Evolutionary conservation across 2,888 invertebrate genomes (phyloP).

Genomic region (Machimus atricapillus): DNA sequence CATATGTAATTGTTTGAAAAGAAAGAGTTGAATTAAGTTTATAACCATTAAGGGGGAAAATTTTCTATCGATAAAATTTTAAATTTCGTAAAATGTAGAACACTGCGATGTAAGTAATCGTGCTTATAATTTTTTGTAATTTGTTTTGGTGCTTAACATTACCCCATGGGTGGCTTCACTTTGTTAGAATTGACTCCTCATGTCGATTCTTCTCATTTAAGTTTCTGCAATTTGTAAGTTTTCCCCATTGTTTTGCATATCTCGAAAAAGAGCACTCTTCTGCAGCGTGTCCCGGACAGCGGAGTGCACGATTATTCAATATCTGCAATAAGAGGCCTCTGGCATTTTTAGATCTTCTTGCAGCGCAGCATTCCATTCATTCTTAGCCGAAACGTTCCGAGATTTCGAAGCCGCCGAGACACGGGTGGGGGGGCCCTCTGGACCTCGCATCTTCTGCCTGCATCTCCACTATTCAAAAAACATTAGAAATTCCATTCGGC

Average conservation of each 20-base stretch:
- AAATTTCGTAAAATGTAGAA: no score
- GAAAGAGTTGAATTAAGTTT: no score
- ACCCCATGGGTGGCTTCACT: neutral
- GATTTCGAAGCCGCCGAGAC: neutral
- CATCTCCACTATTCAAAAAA: neutral
- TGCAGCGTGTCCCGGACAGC: neutral
- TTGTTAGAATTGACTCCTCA: no score
- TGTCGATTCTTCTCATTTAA: neutral
- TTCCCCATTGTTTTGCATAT: neutral
- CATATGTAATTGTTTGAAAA: no score
- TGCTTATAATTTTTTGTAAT: no score
- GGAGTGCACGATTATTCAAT: neutral
- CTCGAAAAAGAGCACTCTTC: neutral
- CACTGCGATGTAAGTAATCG: no score
- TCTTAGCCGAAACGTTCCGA: neutral
- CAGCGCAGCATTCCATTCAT: neutral
- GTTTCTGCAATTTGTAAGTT: neutral
- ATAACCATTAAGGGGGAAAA: no score
- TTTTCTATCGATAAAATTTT: no score
- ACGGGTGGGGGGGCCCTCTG: neutral
- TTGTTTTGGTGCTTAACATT: no score
- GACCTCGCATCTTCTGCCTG: neutral
- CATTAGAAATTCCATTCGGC: neutral
- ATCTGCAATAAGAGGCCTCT: neutral
- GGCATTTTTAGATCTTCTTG: neutral